These are phyloP conservation scores for Drosophila bifasciata DNA, from an alignment of 1,140 invertebrate genomes.

Conservation along the genomic window DNA sequence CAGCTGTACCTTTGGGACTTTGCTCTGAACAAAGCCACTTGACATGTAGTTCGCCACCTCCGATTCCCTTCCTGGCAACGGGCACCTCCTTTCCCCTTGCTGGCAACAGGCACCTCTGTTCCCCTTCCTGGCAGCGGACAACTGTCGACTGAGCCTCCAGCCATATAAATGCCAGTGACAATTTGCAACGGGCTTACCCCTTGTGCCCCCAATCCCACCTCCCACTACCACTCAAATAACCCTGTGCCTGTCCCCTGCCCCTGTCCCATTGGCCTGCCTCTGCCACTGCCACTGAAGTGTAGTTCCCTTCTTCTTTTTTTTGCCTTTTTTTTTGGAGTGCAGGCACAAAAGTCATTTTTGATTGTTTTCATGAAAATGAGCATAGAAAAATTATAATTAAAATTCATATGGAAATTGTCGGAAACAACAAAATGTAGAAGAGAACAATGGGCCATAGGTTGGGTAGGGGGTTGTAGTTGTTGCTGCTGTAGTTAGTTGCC, in stretches of 20 bases:
- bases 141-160: slow-evolving; percentile 2
- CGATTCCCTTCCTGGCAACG: slow-evolving; percentile 25
- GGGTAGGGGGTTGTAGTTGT: slow-evolving; percentile 29
- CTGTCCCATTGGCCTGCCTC: background rate
- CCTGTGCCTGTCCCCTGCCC: background rate
- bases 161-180: slow-evolving; percentile 77
- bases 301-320: background rate
- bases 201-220: slow-evolving; percentile 8
- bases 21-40: slow-evolving; percentile 6
- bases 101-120: slow-evolving; percentile 10
- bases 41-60: slow-evolving; percentile 10
- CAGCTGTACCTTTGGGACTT: background rate
- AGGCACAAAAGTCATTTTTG: slow-evolving; percentile 78
- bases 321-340: background rate
- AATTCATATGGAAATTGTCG: slow-evolving; percentile 81
- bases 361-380: slow-evolving; percentile 82
- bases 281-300: background rate
- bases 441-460: slow-evolving; percentile 63
- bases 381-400: slow-evolving; percentile 83
- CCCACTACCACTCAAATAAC: too few relatives aligned
- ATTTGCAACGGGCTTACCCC: slow-evolving; percentile 58
- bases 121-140: slow-evolving; percentile 20
- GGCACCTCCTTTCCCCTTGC: too few relatives aligned
- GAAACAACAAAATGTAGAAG: slow-evolving; percentile 64
- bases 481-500: slow-evolving; percentile 37